Conservation (phyloP, 64 coral and sea anemone genomes). For the Actinia equina region DNA sequence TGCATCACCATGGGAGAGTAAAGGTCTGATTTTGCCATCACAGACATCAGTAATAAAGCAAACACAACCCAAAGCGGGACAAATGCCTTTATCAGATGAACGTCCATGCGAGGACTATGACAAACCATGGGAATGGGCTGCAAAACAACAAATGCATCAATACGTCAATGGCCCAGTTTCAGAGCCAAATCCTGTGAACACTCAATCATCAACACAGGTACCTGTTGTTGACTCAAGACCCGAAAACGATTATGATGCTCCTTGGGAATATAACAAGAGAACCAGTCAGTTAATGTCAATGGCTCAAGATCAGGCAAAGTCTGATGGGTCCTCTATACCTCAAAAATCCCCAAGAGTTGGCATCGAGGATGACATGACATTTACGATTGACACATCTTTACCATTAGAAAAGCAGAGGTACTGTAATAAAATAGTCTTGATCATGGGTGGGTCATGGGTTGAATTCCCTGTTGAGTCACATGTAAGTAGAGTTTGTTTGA, state of each 20-base stretch:
- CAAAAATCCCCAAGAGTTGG: conserved; percentile 50
- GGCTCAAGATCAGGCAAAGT: conserved; percentile 14
- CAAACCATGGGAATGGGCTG: conserved; percentile 79
- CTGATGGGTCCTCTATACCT: conserved; percentile 15
- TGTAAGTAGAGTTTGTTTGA: too few species aligned
- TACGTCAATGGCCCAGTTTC: neutral
- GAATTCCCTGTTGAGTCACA: too few species aligned
- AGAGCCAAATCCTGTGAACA: neutral
- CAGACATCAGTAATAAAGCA: conserved; percentile 42
- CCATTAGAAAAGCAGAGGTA: conserved; percentile 76
- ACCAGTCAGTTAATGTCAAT: conserved; percentile 37
- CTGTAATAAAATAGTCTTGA: too few species aligned
- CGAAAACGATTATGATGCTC: conserved; percentile 76
- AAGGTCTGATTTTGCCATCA: conserved; percentile 17
- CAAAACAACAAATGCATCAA: neutral
- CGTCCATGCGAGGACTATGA: conserved; percentile 77
- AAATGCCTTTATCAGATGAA: conserved; percentile 47
- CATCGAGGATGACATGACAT: neutral
- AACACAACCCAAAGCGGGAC: conserved; percentile 30
- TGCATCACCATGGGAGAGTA: conserved; percentile 81
- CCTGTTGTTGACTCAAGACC: conserved; percentile 54
- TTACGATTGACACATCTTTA: conserved; percentile 39
- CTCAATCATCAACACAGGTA: conserved; percentile 38
- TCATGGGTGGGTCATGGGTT: too few species aligned
- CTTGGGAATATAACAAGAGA: conserved; percentile 73